phyloP scores from a whole-genome alignment of 2,888 invertebrate species.

The Hirtodrosophila alboralis region DNA sequence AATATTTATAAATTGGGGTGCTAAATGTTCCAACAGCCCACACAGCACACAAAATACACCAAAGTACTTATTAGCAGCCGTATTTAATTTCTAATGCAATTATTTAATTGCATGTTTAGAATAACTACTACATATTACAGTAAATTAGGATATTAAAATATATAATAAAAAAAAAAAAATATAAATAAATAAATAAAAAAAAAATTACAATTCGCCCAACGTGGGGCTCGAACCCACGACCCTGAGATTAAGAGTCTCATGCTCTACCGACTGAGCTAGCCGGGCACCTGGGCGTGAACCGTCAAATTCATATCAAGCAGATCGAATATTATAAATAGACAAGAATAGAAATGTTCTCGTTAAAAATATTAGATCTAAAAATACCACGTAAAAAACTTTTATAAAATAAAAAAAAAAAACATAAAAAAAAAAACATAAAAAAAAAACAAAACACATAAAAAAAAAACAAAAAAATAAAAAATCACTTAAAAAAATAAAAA shows the following conservation, averaged over 20 bases:
- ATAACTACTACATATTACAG: neutral
- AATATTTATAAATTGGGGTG: constrained; percentile 9
- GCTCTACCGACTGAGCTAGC: constrained; percentile 85
- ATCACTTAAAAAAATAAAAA: too few species aligned
- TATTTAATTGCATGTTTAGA: neutral
- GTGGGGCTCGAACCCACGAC: constrained; percentile 84
- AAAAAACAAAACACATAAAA: too few species aligned
- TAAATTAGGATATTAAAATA: too few species aligned
- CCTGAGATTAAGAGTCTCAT: constrained; percentile 85
- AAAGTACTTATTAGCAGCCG: neutral
- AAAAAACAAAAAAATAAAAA: too few species aligned
- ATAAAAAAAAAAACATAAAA: too few species aligned
- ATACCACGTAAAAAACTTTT: too few species aligned
- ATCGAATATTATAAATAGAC: too few species aligned
- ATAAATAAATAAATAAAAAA: constrained; percentile 1
- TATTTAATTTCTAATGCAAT: neutral
- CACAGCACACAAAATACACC: neutral
- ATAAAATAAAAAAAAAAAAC: too few species aligned
- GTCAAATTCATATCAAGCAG: too few species aligned
- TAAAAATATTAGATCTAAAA: too few species aligned
- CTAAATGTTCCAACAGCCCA: constrained; percentile 5
- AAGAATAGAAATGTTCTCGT: too few species aligned
- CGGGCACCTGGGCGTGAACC: constrained; percentile 60
- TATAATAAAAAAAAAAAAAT: neutral
- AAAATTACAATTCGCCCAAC: constrained; percentile 73